phyloP scores from a whole-genome alignment of 1,140 invertebrate genomes.

The Asobara japonica region DNA sequence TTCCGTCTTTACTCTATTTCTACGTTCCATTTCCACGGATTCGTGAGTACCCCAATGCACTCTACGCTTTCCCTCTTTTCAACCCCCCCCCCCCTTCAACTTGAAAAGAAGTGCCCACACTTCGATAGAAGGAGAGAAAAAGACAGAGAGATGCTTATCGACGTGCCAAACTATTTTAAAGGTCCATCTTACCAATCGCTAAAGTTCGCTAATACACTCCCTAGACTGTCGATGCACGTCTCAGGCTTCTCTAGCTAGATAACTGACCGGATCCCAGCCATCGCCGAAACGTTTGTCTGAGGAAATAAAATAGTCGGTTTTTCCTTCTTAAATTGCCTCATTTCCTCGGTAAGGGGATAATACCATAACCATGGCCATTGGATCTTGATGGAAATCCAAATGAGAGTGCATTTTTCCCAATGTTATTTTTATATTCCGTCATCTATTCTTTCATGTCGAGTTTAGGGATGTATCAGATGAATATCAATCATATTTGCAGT shows the following conservation, averaged over 20 bases:
- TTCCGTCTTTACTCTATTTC: slow-evolving; percentile 3
- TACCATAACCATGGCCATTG: background rate
- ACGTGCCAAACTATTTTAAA: slow-evolving; percentile 12
- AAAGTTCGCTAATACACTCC: slow-evolving; percentile 15
- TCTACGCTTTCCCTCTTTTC: background rate
- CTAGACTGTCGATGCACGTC: slow-evolving; percentile 4
- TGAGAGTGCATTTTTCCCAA: background rate
- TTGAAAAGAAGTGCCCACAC: background rate
- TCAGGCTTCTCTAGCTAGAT: background rate
- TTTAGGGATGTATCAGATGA: too few relatives aligned
- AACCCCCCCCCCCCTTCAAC: background rate
- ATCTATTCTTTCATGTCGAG: too few relatives aligned
- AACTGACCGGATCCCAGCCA: background rate
- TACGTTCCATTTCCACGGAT: background rate
- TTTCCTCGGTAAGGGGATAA: background rate
- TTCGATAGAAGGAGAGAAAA: background rate
- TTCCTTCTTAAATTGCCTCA: background rate
- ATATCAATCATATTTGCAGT: too few relatives aligned
- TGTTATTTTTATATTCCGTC: too few relatives aligned
- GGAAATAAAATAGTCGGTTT: background rate
- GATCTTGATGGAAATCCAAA: background rate
- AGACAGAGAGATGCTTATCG: background rate
- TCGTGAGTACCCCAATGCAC: background rate
- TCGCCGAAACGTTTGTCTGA: background rate
- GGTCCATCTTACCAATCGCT: slow-evolving; percentile 7